Evolutionary conservation across 2,888 invertebrate genomes (phyloP).

Genomic region (Micoletzkya japonica): DNA sequence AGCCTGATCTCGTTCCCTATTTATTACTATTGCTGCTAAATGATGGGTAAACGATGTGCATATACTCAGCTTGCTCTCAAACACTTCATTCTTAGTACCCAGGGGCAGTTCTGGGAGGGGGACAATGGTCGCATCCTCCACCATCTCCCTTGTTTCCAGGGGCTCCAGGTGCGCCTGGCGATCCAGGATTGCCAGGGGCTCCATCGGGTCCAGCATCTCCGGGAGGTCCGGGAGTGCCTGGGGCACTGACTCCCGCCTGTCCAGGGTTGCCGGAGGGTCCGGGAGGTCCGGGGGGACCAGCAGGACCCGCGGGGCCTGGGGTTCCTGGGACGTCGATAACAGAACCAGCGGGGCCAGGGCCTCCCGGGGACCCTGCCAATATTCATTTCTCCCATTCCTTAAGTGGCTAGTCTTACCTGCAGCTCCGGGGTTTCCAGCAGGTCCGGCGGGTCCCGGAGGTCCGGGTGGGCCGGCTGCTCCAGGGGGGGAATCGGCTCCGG

Average conservation of each 20-base stretch:
- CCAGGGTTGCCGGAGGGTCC: constrained; percentile 21
- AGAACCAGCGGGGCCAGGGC: constrained; percentile 16
- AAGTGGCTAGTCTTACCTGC: background rate
- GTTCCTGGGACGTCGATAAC: constrained; percentile 3
- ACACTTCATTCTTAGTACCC: background rate
- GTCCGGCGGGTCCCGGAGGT: constrained; percentile 16
- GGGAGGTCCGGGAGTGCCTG: constrained; percentile 11
- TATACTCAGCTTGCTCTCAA: background rate
- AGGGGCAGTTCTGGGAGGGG: constrained; percentile 21
- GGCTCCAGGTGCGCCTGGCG: background rate
- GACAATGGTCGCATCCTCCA: constrained; percentile 24
- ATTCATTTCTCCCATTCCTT: too few relatives aligned
- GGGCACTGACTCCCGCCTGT: background rate
- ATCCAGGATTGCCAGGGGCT: constrained; percentile 7
- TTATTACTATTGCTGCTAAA: constrained; percentile 19
- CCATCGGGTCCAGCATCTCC: constrained; percentile 19
- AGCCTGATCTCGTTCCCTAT: constrained; percentile 32
- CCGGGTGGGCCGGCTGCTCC: constrained; percentile 9
- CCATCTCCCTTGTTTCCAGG: constrained; percentile 16
- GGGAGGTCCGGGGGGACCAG: constrained; percentile 18
- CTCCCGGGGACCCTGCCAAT: constrained; percentile 17
- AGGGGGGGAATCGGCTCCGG: constrained; percentile 13
- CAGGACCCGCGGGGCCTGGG: constrained; percentile 15
- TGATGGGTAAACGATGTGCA: background rate
- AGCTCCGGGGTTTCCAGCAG: constrained; percentile 24